A percentile compares a stretch with the other conserved stretches of the same genome.
These are phyloP conservation scores for Carassius gibelio DNA, from an alignment of 2,113 vertebrate species.

Conservation along the genomic window DNA sequence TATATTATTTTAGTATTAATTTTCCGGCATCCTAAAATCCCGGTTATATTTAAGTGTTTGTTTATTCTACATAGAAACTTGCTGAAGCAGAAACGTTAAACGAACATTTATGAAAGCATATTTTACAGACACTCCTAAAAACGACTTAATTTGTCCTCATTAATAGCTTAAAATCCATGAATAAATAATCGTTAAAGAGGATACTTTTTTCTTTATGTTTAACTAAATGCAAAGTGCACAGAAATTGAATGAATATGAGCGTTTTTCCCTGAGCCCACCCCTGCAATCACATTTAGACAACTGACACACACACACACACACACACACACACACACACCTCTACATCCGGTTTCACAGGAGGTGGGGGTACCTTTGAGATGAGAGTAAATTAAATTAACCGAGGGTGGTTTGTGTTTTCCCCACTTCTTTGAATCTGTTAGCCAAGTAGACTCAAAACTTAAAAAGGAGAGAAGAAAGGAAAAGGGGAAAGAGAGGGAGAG, in stretches of 20 bases:
- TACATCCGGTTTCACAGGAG: constrained; percentile 52
- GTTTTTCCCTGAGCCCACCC: constrained; percentile 67
- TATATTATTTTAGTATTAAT: constrained; percentile 35
- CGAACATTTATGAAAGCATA: constrained; percentile 76
- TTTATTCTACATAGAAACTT: constrained; percentile 72
- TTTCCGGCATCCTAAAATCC: constrained; percentile 54
- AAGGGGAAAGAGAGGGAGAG: constrained; percentile 61
- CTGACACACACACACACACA: constrained; percentile 66
- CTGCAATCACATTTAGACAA: constrained; percentile 64
- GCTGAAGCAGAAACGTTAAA: constrained; percentile 72
- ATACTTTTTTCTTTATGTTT: constrained; percentile 67
- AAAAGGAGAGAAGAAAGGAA: constrained; percentile 76
- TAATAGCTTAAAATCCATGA: constrained; percentile 85
- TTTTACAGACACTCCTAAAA: constrained; percentile 78
- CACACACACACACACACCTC: constrained; percentile 64
- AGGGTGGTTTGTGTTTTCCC: constrained; percentile 67
- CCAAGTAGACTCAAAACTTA: constrained; percentile 74
- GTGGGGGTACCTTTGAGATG: constrained; percentile 72
- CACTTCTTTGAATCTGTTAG: constrained; percentile 71
- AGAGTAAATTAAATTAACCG: constrained; percentile 75
- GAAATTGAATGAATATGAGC: constrained; percentile 69
- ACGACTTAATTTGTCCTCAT: constrained; percentile 83
- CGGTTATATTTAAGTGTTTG: constrained; percentile 71
- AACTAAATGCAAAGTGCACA: constrained; percentile 69
- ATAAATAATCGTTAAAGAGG: constrained; percentile 79